A percentile compares a stretch with the other conserved stretches of the same genome.
Conservation (phyloP, 2,113 vertebrate species). For the Lampris incognitus region DNA sequence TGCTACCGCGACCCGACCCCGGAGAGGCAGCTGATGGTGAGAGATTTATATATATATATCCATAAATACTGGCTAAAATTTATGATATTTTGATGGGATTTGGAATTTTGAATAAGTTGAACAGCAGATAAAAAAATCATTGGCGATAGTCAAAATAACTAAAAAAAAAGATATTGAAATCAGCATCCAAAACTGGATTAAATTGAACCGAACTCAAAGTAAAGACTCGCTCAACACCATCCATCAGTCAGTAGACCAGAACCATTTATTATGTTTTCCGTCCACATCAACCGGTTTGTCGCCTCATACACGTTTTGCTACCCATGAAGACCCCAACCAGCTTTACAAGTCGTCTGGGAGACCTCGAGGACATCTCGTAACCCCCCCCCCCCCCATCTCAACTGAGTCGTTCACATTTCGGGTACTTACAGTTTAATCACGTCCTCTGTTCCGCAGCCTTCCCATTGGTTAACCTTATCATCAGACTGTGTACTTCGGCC, state of each 20-base stretch:
- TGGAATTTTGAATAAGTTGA: too few relatives aligned
- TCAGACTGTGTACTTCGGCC: slow-evolving; percentile 76
- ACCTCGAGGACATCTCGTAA: slow-evolving; percentile 57
- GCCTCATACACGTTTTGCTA: background rate
- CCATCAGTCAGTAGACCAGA: background rate
- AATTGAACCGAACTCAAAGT: background rate
- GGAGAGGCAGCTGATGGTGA: too few relatives aligned
- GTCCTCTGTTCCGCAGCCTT: slow-evolving; percentile 65
- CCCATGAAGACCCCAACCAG: slow-evolving; percentile 9
- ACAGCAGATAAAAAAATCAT: too few relatives aligned
- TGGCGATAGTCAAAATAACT: too few relatives aligned
- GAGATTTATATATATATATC: too few relatives aligned
- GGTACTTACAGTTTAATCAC: slow-evolving; percentile 76
- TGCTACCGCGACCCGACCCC: too few relatives aligned
- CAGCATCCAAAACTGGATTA: too few relatives aligned
- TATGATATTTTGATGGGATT: too few relatives aligned
- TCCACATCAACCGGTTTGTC: background rate
- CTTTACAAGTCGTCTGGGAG: slow-evolving; percentile 26
- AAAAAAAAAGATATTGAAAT: too few relatives aligned
- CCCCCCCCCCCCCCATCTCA: slow-evolving; percentile 56
- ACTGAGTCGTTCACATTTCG: slow-evolving; percentile 68
- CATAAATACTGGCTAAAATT: too few relatives aligned
- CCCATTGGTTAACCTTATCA: slow-evolving; percentile 81
- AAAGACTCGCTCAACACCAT: background rate
- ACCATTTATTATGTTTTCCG: background rate